Percentiles rank a stretch among this genome's conserved stretches.
Conservation (phyloP, 2,797 vertebrate species). For the Thamnophis elegans region DNA sequence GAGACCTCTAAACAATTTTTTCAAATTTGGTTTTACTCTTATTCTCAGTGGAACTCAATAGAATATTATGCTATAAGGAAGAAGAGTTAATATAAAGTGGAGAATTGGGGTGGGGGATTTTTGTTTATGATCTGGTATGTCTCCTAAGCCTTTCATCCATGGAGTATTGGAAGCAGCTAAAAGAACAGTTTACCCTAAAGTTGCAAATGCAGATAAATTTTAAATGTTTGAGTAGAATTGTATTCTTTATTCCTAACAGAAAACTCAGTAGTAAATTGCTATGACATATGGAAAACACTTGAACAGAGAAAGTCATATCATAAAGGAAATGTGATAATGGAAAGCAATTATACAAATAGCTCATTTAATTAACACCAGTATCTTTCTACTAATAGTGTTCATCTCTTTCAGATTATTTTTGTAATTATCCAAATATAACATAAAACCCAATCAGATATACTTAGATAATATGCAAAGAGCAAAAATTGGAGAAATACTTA, state of each 20-base stretch:
- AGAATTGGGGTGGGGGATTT: background rate
- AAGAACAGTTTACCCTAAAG: background rate
- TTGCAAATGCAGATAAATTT: background rate
- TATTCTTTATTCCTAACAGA: background rate
- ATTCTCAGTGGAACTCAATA: background rate
- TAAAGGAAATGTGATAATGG: background rate
- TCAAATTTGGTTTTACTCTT: background rate
- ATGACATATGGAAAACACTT: background rate
- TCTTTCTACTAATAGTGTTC: conserved; percentile 5
- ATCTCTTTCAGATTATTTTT: conserved; percentile 4
- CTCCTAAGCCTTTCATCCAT: background rate
- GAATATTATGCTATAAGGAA: background rate
- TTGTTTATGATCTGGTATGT: background rate
- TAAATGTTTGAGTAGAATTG: background rate
- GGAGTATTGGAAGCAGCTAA: background rate
- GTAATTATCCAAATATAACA: conserved; percentile 11
- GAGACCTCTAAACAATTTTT: background rate
- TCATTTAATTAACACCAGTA: conserved; percentile 14
- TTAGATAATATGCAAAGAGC: background rate
- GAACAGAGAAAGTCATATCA: background rate
- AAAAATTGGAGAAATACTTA: background rate
- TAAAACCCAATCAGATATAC: conserved; percentile 4
- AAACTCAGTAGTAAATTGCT: background rate
- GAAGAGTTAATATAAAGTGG: background rate
- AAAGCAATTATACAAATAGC: conserved; percentile 6